A percentile compares a stretch with the other conserved stretches of the same genome.
phyloP scores from a whole-genome alignment of 2,113 vertebrate genomes.

The Xiphophorus maculatus region DNA sequence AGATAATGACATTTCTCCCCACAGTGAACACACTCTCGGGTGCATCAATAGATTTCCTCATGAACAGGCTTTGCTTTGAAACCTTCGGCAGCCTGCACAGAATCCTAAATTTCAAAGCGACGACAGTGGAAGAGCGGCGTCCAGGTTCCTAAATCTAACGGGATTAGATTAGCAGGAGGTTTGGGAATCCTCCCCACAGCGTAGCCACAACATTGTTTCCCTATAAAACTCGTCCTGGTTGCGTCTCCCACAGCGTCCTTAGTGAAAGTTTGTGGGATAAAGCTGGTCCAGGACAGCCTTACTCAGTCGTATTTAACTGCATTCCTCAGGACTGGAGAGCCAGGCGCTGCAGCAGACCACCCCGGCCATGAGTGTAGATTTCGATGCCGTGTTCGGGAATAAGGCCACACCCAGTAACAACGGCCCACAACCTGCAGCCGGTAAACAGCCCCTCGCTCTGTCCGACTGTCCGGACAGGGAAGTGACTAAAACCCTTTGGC shows the following conservation, averaged over 20 bases:
- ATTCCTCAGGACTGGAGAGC: conserved; percentile 78
- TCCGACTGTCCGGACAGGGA: conserved; percentile 45
- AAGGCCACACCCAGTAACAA: conserved; percentile 78
- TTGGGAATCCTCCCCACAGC: conserved; percentile 22
- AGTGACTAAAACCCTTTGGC: conserved; percentile 41
- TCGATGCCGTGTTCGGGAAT: conserved; percentile 91
- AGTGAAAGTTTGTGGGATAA: conserved; percentile 6
- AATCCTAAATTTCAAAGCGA: conserved; percentile 46
- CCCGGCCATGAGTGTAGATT: conserved; percentile 87
- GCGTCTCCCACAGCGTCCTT: conserved; percentile 3
- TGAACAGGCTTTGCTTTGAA: conserved; percentile 27
- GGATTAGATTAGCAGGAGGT: conserved; percentile 53
- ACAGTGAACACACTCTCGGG: conserved; percentile 28
- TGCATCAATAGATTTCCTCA: conserved; percentile 44
- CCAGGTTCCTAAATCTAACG: conserved; percentile 38
- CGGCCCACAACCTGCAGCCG: conserved; percentile 76
- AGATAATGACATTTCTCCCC: conserved; percentile 26
- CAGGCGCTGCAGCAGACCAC: conserved; percentile 78
- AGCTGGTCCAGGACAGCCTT: conserved; percentile 17
- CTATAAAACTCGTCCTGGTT: not conserved
- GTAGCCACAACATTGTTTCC: not conserved
- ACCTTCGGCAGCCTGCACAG: conserved; percentile 21
- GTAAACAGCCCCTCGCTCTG: conserved; percentile 73
- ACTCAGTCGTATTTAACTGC: conserved; percentile 52
- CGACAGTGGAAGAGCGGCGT: conserved; percentile 36